A percentile compares a stretch with the other conserved stretches of the same genome.
Conservation (phyloP, 2,888 invertebrate genomes). For the Omphaloscelis lunosa region DNA sequence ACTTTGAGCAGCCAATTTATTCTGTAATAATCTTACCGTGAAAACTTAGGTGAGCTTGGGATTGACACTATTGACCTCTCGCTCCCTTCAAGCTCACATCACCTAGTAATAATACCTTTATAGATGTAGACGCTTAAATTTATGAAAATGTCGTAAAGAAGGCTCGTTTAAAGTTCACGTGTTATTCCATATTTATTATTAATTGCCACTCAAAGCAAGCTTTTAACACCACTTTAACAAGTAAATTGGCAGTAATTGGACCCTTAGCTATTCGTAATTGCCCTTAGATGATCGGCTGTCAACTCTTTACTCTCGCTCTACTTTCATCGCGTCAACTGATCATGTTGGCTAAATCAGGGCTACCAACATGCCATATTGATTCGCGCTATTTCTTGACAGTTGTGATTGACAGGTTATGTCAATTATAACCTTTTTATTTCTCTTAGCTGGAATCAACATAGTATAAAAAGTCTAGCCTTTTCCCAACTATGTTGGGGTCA, state of each 20-base stretch:
- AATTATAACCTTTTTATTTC: constrained; percentile 23
- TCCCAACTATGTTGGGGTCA: too few species aligned
- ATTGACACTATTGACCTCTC: too few species aligned
- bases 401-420: constrained; percentile 39
- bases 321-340: constrained; percentile 43
- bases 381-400: constrained; percentile 41
- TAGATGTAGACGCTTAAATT: not conserved
- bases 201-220: constrained; percentile 1
- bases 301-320: constrained; percentile 40
- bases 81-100: too few species aligned
- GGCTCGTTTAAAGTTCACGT: not conserved
- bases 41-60: too few species aligned
- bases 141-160: not conserved
- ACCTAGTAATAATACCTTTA: too few species aligned
- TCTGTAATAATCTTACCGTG: too few species aligned
- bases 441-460: not conserved
- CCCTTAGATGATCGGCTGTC: constrained; percentile 52
- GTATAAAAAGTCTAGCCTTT: too few species aligned
- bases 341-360: constrained; percentile 41
- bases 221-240: constrained; percentile 26
- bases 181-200: not conserved
- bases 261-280: constrained; percentile 42
- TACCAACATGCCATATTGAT: constrained; percentile 39
- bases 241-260: constrained; percentile 46
- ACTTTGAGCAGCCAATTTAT: too few species aligned